Conservation (phyloP, 2,797 vertebrate species). For the Typhlichthys subterraneus region DNA sequence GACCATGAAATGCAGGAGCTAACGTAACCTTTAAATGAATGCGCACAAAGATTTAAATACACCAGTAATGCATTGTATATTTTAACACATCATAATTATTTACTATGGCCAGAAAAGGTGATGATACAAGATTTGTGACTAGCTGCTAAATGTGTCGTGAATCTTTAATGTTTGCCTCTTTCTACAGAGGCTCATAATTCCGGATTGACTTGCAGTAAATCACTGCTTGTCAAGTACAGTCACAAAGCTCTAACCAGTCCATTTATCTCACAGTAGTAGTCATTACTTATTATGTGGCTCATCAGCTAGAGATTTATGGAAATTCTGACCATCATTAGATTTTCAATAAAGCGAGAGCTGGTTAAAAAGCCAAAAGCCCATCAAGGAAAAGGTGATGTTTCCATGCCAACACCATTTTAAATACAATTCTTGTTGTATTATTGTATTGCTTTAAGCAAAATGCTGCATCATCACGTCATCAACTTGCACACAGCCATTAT, state of each 20-base stretch:
- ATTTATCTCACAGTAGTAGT: constrained; percentile 44
- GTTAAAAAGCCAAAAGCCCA: constrained; percentile 22
- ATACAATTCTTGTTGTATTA: no score
- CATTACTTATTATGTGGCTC: constrained; percentile 21
- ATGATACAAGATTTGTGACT: constrained; percentile 27
- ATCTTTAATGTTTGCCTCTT: constrained; percentile 35
- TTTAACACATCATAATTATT: not conserved
- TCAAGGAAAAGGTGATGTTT: not conserved
- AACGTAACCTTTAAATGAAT: not conserved
- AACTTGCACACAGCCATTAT: constrained; percentile 10
- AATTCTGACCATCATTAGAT: constrained; percentile 36
- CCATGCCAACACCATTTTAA: no score
- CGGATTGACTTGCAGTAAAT: constrained; percentile 40
- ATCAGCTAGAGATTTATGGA: constrained; percentile 27
- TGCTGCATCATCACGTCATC: constrained; percentile 29
- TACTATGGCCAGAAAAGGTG: constrained; percentile 17
- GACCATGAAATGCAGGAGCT: constrained; percentile 7
- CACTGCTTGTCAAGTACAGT: constrained; percentile 30
- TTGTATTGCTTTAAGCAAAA: constrained; percentile 13
- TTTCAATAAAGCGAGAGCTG: constrained; percentile 17
- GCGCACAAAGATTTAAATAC: no score
- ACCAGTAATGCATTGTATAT: no score
- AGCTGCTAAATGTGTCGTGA: constrained; percentile 25
- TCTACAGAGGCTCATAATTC: constrained; percentile 41
- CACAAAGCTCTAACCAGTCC: constrained; percentile 34